phyloP scores from a whole-genome alignment of 37 sponge, comb jelly and placozoan species.

The Diacarnus erythraeanus region DNA sequence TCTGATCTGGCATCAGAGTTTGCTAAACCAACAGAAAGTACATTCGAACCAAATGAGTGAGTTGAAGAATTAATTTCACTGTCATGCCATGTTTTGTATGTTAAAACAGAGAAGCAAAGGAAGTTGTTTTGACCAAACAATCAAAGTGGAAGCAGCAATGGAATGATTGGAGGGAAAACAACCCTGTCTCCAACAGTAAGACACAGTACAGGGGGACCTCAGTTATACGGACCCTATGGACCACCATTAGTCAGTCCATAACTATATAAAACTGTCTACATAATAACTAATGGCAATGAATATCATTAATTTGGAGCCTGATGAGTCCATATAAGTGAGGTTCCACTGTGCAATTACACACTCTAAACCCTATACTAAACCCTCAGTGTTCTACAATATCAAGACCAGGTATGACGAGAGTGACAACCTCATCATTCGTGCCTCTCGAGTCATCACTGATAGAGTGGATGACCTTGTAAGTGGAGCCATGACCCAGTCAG shows the following conservation, averaged over 20 bases:
- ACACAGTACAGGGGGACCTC: no score
- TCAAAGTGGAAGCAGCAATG: constrained; percentile 74
- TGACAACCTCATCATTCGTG: constrained; percentile 86
- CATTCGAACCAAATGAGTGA: constrained; percentile 64
- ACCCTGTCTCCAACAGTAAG: constrained; percentile 79
- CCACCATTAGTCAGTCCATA: no score
- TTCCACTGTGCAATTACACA: no score
- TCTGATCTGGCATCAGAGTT: constrained; percentile 26
- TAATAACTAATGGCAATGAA: no score
- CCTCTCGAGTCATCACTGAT: constrained; percentile 79
- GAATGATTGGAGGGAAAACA: constrained; percentile 68
- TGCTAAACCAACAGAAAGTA: neutral
- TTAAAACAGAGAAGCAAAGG: constrained; percentile 57
- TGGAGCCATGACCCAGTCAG: constrained; percentile 66
- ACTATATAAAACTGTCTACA: no score
- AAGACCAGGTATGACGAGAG: constrained; percentile 93
- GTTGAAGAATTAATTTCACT: neutral
- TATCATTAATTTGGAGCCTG: no score
- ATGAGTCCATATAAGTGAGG: no score
- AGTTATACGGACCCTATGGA: no score
- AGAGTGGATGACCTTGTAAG: constrained; percentile 66
- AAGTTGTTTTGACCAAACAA: constrained; percentile 53
- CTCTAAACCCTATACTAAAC: no score
- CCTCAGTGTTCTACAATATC: constrained; percentile 53
- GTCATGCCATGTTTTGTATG: neutral